These are phyloP conservation scores for Galagoides demidoff DNA, from an alignment of 2,797 vertebrate species.

Conservation along the genomic window DNA sequence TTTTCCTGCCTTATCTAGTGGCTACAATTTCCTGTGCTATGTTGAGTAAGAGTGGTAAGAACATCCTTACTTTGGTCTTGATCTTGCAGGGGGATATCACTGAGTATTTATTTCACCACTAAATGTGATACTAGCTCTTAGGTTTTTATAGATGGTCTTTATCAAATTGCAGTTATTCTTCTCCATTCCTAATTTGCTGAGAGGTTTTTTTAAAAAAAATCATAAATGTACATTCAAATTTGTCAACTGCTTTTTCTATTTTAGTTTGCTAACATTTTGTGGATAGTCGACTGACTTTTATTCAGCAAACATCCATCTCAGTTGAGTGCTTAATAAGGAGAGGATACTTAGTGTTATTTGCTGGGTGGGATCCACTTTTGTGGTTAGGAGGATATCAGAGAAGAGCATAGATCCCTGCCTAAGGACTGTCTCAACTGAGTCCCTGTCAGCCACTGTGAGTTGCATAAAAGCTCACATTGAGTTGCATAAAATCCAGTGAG, in stretches of 20 bases:
- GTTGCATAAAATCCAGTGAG: constrained; percentile 35
- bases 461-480: neutral
- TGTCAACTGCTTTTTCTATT: neutral
- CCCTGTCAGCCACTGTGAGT: neutral
- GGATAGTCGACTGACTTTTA: neutral
- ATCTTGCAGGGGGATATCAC: neutral
- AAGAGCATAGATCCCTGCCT: neutral
- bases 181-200: neutral
- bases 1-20: neutral
- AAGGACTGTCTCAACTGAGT: neutral
- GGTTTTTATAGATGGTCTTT: neutral
- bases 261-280: neutral
- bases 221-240: neutral
- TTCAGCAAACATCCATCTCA: constrained; percentile 1
- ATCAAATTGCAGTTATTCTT: neutral
- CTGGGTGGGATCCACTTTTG: constrained; percentile 21
- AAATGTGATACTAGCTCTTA: neutral
- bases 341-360: constrained; percentile 15
- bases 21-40: neutral
- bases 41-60: neutral
- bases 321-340: neutral
- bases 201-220: neutral
- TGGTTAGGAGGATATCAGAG: neutral
- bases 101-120: neutral
- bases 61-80: neutral